Percentiles rank a stretch among this genome's conserved stretches.
Evolutionary conservation across 1,140 invertebrate genomes (phyloP).

Genomic region (Bicyclus anynana): DNA sequence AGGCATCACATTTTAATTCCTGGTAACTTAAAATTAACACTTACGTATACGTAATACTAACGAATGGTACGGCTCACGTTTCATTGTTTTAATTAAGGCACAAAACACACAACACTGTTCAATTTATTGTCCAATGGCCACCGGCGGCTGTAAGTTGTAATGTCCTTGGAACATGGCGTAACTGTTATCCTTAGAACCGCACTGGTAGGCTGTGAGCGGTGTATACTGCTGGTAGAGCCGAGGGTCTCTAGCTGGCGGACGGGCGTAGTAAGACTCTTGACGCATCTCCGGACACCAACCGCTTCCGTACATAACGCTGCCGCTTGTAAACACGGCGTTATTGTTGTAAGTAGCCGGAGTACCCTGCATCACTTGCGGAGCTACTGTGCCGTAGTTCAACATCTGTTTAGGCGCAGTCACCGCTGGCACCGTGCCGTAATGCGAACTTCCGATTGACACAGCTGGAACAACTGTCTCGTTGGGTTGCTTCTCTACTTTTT

Average conservation of each 20-base stretch:
- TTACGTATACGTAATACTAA: constrained; percentile 11
- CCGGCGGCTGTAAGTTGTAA: constrained; percentile 67
- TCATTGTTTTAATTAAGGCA: constrained; percentile 12
- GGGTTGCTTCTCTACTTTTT: constrained; percentile 24
- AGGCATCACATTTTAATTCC: constrained; percentile 33
- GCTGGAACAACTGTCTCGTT: constrained; percentile 21
- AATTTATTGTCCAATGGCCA: constrained; percentile 67
- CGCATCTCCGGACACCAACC: constrained; percentile 55
- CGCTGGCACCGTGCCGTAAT: constrained; percentile 55
- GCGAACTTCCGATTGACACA: constrained; percentile 45
- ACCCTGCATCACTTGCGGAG: constrained; percentile 40
- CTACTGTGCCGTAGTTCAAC: constrained; percentile 46
- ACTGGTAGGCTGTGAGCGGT: constrained; percentile 60
- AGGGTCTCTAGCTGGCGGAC: constrained; percentile 39
- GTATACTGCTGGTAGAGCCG: constrained; percentile 66
- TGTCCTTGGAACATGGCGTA: constrained; percentile 73
- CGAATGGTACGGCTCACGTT: constrained; percentile 7
- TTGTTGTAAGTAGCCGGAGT: constrained; percentile 41
- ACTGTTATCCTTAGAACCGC: constrained; percentile 70
- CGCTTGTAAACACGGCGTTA: constrained; percentile 38
- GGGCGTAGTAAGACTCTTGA: constrained; percentile 49
- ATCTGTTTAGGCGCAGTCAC: constrained; percentile 38
- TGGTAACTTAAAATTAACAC: constrained; percentile 41
- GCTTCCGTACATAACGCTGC: constrained; percentile 28
- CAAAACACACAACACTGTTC: constrained; percentile 8